Evolutionary conservation across 1,140 invertebrate genomes (phyloP).

Genomic region (Drosophila murphyi): DNA sequence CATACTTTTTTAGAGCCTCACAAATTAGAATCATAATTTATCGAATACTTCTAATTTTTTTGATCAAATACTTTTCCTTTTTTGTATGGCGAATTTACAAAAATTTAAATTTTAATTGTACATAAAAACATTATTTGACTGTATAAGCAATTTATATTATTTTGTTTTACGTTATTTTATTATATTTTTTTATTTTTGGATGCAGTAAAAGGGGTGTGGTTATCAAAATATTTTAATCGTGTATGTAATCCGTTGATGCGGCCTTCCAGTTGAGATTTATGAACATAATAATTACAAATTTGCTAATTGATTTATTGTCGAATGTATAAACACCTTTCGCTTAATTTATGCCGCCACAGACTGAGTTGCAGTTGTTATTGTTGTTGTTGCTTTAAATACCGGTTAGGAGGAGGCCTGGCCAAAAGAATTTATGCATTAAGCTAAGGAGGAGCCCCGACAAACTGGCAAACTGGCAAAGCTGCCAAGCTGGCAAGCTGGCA

Average conservation of each 20-base stretch:
- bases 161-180: neutral
- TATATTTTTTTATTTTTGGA: neutral
- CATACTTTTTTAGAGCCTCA: no score
- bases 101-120: neutral
- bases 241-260: constrained; percentile 41
- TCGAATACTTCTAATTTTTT: no score
- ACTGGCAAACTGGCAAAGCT: no score
- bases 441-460: constrained; percentile 42
- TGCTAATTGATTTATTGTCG: constrained; percentile 84
- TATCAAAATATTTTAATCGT: constrained; percentile 61
- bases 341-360: constrained; percentile 71
- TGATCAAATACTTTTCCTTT: neutral
- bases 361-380: constrained; percentile 36
- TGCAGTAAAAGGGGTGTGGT: constrained; percentile 9
- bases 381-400: constrained; percentile 63
- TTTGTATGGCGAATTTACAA: neutral
- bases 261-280: constrained; percentile 72
- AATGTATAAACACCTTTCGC: constrained; percentile 79
- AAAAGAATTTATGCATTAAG: constrained; percentile 69
- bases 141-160: neutral
- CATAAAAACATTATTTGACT: neutral
- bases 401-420: constrained; percentile 53
- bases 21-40: no score
- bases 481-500: constrained; percentile 40
- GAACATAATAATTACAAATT: constrained; percentile 84